These are phyloP conservation scores for Drosophila demipolita DNA, from an alignment of 2,888 invertebrate genomes.

Conservation along the genomic window DNA sequence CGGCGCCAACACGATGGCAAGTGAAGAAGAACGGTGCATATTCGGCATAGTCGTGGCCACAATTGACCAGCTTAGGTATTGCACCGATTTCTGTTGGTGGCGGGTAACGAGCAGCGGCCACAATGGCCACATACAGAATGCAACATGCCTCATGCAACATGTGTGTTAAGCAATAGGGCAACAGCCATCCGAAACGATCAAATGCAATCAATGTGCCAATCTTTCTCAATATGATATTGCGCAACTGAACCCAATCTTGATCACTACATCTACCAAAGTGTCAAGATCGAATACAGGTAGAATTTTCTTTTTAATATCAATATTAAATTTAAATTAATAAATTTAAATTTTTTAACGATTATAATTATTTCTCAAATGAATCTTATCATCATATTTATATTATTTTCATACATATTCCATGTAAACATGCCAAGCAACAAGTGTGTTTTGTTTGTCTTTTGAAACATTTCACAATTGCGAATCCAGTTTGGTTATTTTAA, in stretches of 20 bases:
- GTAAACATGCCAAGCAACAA: background rate
- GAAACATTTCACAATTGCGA: background rate
- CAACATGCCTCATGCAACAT: constrained; percentile 54
- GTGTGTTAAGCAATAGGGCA: constrained; percentile 40
- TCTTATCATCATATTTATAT: background rate
- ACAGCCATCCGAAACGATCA: constrained; percentile 43
- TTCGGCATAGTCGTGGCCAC: constrained; percentile 49
- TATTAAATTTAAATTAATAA: no score
- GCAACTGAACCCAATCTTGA: constrained; percentile 38
- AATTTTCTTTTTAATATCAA: background rate
- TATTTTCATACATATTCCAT: background rate
- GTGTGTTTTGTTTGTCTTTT: background rate
- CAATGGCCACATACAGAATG: constrained; percentile 45
- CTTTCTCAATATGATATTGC: constrained; percentile 38
- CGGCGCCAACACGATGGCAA: constrained; percentile 49
- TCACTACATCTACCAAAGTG: background rate
- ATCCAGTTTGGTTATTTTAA: background rate
- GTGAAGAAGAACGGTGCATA: constrained; percentile 66
- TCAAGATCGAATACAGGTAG: background rate
- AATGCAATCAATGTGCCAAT: constrained; percentile 61
- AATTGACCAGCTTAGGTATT: constrained; percentile 57
- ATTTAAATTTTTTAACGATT: no score
- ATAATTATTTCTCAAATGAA: background rate
- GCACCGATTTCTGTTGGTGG: constrained; percentile 45
- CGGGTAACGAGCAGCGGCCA: constrained; percentile 40